These are phyloP conservation scores for Sorex fumeus DNA, from an alignment of 2,113 vertebrate species.

Conservation along the genomic window DNA sequence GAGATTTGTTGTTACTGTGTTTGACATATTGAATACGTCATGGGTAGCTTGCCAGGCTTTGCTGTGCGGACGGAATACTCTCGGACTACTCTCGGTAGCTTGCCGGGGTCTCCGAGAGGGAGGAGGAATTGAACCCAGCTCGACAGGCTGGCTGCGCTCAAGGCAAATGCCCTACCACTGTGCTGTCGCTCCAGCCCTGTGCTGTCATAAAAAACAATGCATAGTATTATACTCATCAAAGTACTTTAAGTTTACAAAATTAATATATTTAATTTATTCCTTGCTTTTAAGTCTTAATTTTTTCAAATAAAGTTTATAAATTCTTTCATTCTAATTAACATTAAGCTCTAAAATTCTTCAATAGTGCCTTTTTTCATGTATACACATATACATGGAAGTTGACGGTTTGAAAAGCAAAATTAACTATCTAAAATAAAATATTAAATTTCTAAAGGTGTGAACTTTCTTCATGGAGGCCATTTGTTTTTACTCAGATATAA, in stretches of 20 bases:
- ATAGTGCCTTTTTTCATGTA: neutral
- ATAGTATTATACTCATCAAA: neutral
- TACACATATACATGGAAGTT: neutral
- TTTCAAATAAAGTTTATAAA: neutral
- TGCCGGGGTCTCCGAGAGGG: too few relatives aligned
- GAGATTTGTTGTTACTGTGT: too few relatives aligned
- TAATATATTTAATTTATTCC: neutral
- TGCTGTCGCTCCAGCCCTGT: too few relatives aligned
- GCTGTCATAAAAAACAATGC: neutral
- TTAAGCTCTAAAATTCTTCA: neutral
- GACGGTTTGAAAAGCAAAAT: neutral
- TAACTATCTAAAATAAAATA: neutral
- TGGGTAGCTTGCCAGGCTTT: too few relatives aligned
- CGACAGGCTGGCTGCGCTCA: too few relatives aligned
- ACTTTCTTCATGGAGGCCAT: neutral
- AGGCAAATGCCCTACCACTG: too few relatives aligned
- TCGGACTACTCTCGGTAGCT: too few relatives aligned
- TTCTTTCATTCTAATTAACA: neutral
- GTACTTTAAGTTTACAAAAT: conserved; percentile 4
- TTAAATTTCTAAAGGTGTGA: neutral
- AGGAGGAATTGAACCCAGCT: too few relatives aligned
- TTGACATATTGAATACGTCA: too few relatives aligned
- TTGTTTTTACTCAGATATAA: neutral
- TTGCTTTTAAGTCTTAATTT: neutral
- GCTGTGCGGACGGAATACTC: too few relatives aligned